Percentiles rank a stretch among this genome's conserved stretches.
phyloP scores from a whole-genome alignment of 1,140 invertebrate genomes.

The Lordiphosa mommai region DNA sequence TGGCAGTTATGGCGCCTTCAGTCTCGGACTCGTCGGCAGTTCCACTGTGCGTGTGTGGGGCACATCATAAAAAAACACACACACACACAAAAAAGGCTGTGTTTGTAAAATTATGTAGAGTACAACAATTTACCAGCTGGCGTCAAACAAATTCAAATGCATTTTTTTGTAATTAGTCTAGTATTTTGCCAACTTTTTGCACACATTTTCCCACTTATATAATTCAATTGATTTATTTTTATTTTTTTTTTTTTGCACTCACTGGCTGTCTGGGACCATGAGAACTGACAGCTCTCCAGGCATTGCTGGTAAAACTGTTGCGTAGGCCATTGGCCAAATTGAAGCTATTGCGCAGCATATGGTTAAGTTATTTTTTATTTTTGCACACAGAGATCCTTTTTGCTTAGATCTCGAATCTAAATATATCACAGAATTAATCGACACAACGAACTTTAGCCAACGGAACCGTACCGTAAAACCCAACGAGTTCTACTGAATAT shows the following conservation, averaged over 20 bases:
- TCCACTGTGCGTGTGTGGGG: conserved; percentile 37
- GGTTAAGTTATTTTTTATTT: not conserved
- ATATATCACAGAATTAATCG: not conserved
- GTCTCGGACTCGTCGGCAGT: conserved; percentile 18
- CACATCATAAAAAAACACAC: conserved; percentile 55
- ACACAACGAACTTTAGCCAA: not conserved
- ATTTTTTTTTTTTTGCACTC: conserved; percentile 18
- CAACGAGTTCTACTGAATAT: conserved; percentile 52
- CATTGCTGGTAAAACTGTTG: conserved; percentile 38
- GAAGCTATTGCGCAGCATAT: conserved; percentile 63
- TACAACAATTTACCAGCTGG: too few relatives aligned
- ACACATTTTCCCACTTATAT: not conserved
- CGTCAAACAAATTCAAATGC: too few relatives aligned
- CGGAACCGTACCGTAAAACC: conserved; percentile 44
- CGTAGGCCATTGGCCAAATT: conserved; percentile 41
- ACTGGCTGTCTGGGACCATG: conserved; percentile 63
- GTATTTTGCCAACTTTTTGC: not conserved
- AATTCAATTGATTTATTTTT: not conserved
- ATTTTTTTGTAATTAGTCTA: too few relatives aligned
- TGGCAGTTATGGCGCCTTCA: conserved; percentile 68
- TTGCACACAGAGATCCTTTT: conserved; percentile 11
- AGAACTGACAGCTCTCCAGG: conserved; percentile 47
- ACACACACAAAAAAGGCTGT: not conserved
- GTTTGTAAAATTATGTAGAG: not conserved
- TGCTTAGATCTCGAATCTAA: not conserved